A percentile compares a stretch with the other conserved stretches of the same genome.
These are phyloP conservation scores for Leucania comma DNA, from an alignment of 2,888 invertebrate species.

Conservation along the genomic window DNA sequence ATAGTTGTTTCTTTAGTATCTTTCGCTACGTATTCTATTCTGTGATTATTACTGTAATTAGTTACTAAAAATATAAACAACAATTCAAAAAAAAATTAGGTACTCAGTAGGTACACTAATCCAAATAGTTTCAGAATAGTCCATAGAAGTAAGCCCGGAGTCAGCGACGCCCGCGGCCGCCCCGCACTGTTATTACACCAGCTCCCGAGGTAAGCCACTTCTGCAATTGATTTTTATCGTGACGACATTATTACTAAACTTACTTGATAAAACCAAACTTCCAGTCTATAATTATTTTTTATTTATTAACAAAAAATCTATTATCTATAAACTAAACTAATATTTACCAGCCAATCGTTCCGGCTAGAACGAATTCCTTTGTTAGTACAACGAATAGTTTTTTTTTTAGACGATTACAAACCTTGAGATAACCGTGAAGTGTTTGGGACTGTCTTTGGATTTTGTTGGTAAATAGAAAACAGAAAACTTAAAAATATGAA, in stretches of 20 bases:
- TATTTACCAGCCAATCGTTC: slow-evolving; percentile 71
- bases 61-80: no score
- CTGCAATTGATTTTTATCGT: slow-evolving; percentile 87
- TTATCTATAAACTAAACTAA: slow-evolving; percentile 73
- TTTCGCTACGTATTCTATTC: no score
- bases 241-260: slow-evolving; percentile 85
- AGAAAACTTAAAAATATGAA: slow-evolving; percentile 1
- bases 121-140: slow-evolving; percentile 59
- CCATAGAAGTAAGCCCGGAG: slow-evolving; percentile 51
- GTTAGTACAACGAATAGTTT: slow-evolving; percentile 54
- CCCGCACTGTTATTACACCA: slow-evolving; percentile 81
- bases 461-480: slow-evolving; percentile 10
- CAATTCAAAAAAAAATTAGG: no score
- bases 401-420: slow-evolving; percentile 42
- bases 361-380: slow-evolving; percentile 59
- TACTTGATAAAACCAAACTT: slow-evolving; percentile 72
- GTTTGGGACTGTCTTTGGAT: slow-evolving; percentile 27
- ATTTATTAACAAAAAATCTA: slow-evolving; percentile 78
- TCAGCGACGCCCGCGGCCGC: slow-evolving; percentile 64
- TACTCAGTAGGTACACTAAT: slow-evolving; percentile 1
- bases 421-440: slow-evolving; percentile 49
- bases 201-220: slow-evolving; percentile 81
- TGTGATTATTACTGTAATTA: no score
- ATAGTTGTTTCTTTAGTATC: no score
- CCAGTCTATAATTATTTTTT: slow-evolving; percentile 72